phyloP scores from a whole-genome alignment of 92 coral and sea anemone genomes.

The Pocillopora grandis region DNA sequence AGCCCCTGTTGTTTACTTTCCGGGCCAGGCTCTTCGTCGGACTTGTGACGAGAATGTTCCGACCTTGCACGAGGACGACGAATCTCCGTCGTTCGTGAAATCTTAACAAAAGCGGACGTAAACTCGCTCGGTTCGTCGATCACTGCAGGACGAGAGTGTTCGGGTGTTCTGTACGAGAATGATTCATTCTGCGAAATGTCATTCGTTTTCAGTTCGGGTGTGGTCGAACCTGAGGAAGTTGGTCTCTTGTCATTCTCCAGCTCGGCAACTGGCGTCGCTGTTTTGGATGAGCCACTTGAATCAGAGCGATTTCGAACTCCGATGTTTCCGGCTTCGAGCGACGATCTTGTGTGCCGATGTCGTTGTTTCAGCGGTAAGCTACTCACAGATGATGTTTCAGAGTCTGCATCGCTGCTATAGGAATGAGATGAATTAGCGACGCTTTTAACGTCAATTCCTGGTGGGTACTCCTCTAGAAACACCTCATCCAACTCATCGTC shows the following conservation, averaged over 20 bases:
- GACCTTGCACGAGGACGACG: slow-evolving; percentile 48
- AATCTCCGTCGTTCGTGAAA: slow-evolving; percentile 23
- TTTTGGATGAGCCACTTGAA: slow-evolving; percentile 70
- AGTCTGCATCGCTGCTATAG: slow-evolving; percentile 95
- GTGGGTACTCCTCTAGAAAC: slow-evolving; percentile 42
- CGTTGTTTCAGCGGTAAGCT: slow-evolving; percentile 66
- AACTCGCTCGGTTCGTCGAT: slow-evolving; percentile 16
- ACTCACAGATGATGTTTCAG: slow-evolving; percentile 88
- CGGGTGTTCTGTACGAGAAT: neutral
- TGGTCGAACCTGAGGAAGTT: slow-evolving; percentile 6
- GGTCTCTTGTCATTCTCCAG: slow-evolving; percentile 22
- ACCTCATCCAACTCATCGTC: slow-evolving; percentile 85
- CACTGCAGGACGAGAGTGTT: neutral
- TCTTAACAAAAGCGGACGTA: slow-evolving; percentile 61
- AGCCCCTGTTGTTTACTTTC: neutral
- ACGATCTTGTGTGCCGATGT: slow-evolving; percentile 61
- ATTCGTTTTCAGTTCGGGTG: neutral
- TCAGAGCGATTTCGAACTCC: slow-evolving; percentile 47
- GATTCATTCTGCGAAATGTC: slow-evolving; percentile 36
- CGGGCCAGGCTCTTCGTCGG: slow-evolving; percentile 39
- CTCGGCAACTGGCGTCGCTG: slow-evolving; percentile 73
- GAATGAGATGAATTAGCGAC: slow-evolving; percentile 3
- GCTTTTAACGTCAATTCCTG: slow-evolving; percentile 1
- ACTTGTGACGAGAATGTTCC: slow-evolving; percentile 31
- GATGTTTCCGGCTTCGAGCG: slow-evolving; percentile 56